Base-by-base conservation (phyloP, 2,888 invertebrate species). In the Acronicta leporina region DNA sequence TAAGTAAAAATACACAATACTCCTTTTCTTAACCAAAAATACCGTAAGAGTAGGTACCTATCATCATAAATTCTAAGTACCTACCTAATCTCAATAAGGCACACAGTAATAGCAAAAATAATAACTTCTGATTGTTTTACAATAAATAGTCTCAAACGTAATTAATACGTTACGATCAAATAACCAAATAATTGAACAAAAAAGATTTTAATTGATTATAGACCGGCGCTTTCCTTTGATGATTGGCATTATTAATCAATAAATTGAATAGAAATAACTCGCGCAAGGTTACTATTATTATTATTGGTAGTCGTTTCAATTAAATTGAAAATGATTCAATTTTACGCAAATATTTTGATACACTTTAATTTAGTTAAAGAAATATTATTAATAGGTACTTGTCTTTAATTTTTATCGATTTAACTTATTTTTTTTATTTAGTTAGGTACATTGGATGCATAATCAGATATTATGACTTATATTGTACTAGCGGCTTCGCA, bases 201-300 rank as follows among this genome's bases (percentile, higher is more conserved):
- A 63, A 63, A 56, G n/a, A 16, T 42, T 63, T 68, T 75, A 68
- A 75, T 78, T 63, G 79, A 59, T 66, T 62, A 45, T 48, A 54
- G 40, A 41, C 43, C 58, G 78, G 68, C 62, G 57, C 60, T 11
- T 40, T 63, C 68, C 72, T 75, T 75, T 77, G 75, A 75, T 56
- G 57, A 60, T 66, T 15, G 41, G 52, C 41, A 58, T 52, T 60
- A 27, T 56, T 62, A 54, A 63, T 68, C 65, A 60, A 72, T 75
- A 54, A 68, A 75, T 75, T 52, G 55, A 63, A 68, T 49, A 5
- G 57, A 49, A 63, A 70, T 70, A 74, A 72, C 75, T 78, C 49
- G 76, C 79, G 72, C 75, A 64, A 66, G 75, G 66, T 64, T 48
- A 75, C 63, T 71, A 62, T 71, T 53, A 47, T 64, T 46, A 72